Conservation (phyloP, 2,888 invertebrate species). For the Gastracanthus pulcherrimus region DNA sequence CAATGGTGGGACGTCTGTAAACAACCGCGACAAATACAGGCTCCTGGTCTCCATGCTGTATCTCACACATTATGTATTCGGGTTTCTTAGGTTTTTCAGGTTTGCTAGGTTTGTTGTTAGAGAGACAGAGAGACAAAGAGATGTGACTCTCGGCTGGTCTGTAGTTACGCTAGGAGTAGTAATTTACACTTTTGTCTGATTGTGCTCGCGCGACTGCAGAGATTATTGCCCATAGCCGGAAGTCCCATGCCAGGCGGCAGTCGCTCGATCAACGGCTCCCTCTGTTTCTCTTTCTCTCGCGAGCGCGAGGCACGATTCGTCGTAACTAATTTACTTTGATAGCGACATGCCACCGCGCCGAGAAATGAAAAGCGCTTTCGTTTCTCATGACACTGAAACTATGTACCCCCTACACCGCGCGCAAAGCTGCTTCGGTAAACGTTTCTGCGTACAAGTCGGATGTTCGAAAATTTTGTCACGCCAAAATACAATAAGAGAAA, state of each 20-base stretch:
- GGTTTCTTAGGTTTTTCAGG: no score
- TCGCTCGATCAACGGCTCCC: conserved; percentile 38
- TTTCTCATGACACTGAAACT: not conserved
- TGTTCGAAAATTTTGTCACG: not conserved
- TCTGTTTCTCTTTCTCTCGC: no score
- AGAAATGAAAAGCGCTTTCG: conserved; percentile 11
- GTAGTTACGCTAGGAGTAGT: conserved; percentile 62
- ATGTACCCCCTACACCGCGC: not conserved
- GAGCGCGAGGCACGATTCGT: conserved; percentile 15
- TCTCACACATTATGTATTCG: no score
- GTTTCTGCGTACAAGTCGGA: no score
- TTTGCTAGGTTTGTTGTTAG: no score
- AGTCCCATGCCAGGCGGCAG: conserved; percentile 45
- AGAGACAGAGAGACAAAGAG: no score
- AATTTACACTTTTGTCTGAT: conserved; percentile 71
- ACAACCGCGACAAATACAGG: no score
- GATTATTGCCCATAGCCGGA: conserved; percentile 60
- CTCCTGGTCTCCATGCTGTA: no score
- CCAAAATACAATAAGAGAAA: not conserved
- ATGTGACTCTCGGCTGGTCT: conserved; percentile 46
- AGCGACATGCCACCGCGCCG: not conserved
- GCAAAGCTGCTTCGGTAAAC: no score
- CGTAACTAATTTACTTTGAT: conserved; percentile 28
- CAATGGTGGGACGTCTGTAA: no score
- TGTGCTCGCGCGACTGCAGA: conserved; percentile 48